Base-by-base conservation (phyloP, 2,113 vertebrate genomes). In the Phalacrocorax brasilianus region DNA sequence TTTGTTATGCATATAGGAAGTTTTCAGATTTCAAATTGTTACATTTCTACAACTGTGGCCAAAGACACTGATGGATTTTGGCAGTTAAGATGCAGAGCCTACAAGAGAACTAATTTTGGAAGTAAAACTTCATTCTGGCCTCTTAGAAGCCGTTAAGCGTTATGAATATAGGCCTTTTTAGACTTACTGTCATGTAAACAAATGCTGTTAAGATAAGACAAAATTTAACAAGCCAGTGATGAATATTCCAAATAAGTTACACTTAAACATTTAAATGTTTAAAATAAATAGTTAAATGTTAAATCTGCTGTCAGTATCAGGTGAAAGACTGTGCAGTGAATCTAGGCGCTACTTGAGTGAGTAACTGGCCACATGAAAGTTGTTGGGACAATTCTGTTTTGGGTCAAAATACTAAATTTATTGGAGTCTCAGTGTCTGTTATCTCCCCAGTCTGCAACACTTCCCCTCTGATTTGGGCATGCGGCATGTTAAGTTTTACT, bases 101-200 rank as follows among this genome's bases (percentile, higher is more conserved):
- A 18, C 26, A 19, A 75, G 70, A 79, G 30, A 87, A 70, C 82
- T 94, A 79, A 82, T 91, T 97, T 90, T 89, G 85, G 92, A 93
- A 93, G 56, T 78, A 74, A 73, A 80, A 77, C 72, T 85, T 87
- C 32, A 47, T 81, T 92, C 73, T 87, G 82, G 62, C 58, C 78
- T 90, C 70, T 65, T 38, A 80, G 85, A 93, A 85, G 55, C 55
- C 3, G 8, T 71, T 79, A 68, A 62, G 45, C 1, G 0, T 79
- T 89, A 30, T 12, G 71, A 88, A 88, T 79, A 24, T 73, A 33
- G 70, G 49, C 33, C 70, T 85, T 84, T 75, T 65, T 85, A 89
- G 67, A 61, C 30, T 92, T 59, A 58, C 52, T 84, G 53, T 85
- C 71, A 72, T 65, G 49, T 93, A 89, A 94, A 94, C 82, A 88